Evolutionary conservation across 2,113 vertebrate species (phyloP).

Genomic region (Megaptera novaeangliae): DNA sequence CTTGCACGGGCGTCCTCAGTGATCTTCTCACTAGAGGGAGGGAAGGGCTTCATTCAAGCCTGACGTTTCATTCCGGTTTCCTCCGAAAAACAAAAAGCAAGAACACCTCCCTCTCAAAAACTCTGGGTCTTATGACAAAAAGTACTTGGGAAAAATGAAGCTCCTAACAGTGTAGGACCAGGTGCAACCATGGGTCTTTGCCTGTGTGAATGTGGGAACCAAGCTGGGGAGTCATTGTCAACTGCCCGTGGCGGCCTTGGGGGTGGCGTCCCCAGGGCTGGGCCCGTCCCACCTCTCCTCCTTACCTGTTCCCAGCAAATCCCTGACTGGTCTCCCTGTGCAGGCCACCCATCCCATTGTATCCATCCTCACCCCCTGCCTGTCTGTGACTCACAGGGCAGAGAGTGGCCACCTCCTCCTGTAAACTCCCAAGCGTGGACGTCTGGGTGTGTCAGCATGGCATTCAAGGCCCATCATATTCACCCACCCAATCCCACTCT

Average conservation of each 20-base stretch:
- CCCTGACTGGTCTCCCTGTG: not conserved
- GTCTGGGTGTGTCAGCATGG: not conserved
- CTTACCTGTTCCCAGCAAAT: not conserved
- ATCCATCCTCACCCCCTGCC: not conserved
- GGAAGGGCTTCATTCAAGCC: not conserved
- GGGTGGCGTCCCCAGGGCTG: not conserved
- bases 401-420: not conserved
- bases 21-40: not conserved
- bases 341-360: not conserved
- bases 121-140: not conserved
- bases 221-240: not conserved
- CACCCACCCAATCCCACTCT: not conserved
- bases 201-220: not conserved
- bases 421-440: not conserved
- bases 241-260: fast-evolving
- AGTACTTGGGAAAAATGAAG: not conserved
- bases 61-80: not conserved
- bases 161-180: not conserved
- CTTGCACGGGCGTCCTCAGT: not conserved
- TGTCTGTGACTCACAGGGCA: not conserved
- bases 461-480: not conserved
- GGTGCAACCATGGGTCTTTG: not conserved
- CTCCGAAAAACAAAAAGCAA: not conserved
- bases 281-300: fast-evolving
- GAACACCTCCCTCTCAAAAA: not conserved